phyloP scores from a whole-genome alignment of 2,113 vertebrate genomes.

The Notothenia rossii region DNA sequence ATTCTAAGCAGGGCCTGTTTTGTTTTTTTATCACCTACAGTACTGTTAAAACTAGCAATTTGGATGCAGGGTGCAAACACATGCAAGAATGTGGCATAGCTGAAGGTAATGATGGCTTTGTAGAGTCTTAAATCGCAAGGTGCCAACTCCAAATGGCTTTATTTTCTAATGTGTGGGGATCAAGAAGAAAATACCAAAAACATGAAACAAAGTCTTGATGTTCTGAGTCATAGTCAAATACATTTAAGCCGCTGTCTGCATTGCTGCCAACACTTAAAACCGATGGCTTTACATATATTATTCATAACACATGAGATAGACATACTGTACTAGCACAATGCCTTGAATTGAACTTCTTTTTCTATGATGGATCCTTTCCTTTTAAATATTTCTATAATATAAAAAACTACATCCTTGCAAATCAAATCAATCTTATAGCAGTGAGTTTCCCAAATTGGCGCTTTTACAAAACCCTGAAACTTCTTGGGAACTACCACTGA shows the following conservation, averaged over 20 bases:
- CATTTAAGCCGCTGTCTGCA: background rate
- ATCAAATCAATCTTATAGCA: conserved; percentile 1
- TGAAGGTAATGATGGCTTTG: conserved; percentile 25
- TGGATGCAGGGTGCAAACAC: conserved; percentile 15
- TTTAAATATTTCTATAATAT: conserved; percentile 9
- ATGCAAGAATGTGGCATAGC: conserved; percentile 12
- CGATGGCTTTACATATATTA: background rate
- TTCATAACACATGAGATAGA: conserved; percentile 15
- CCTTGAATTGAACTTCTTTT: background rate
- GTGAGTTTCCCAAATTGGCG: background rate
- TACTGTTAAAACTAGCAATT: conserved; percentile 30
- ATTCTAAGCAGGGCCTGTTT: conserved; percentile 36
- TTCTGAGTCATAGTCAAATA: conserved; percentile 27
- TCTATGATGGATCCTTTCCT: background rate
- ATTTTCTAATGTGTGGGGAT: conserved; percentile 4
- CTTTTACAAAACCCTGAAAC: background rate
- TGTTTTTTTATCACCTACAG: conserved; percentile 36
- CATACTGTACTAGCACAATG: background rate
- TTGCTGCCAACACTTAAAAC: conserved; percentile 21
- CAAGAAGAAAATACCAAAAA: conserved; percentile 30
- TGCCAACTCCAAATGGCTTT: background rate
- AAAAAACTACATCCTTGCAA: background rate
- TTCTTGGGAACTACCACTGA: background rate
- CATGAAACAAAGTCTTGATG: background rate
- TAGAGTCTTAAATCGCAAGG: conserved; percentile 21